Evolutionary conservation across 2,797 vertebrate genomes (phyloP), one percentile per base, ranked within the genome.

Genomic region (Tiaroga cobitis): DNA sequence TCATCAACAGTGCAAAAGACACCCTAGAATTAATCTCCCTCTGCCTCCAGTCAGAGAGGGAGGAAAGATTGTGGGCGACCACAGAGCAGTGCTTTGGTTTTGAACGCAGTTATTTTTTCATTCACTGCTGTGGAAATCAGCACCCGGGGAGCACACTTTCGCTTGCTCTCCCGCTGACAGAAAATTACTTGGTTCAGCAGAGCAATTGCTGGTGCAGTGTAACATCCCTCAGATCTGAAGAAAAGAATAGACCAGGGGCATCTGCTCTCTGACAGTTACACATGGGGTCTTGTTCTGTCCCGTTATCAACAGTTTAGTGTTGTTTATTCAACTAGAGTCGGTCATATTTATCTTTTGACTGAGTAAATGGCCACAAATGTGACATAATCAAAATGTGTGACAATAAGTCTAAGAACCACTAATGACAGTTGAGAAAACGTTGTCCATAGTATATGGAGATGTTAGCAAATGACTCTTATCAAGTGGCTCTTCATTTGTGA

Each of bases 31-130:
- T 89, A 92, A 89, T 91, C 87, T 83, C 89, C 87, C 89, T 84
- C 69, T 83, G 84, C 90, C 87, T 91, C 84, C 88, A 86, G 91
- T 89, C 26, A 4, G 4, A 59, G 81, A 81, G 75, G 41, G 65
- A 54, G 56, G 37, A 68, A 46, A 24, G 63, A 81, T 85, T 80
- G 63, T 67, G 89, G 90, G 83, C 3, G 65, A 86, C 90, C 89
- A 84, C 87, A 85, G 82, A 89, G 91, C 84, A 91, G 90, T 90
- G 91, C 90, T 88, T 87, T 78, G 89, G 89, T 90, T 93, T 88
- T 92, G 90, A 93, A 92, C 92, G 91, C 90, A 90, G 90, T 90
- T 90, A 94, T 95, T 94, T 94, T 92, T 93, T 89, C 84, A 89
- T 89, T 91, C 82, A 90, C 84, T 91, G 90, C 87, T 76, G 88